Evolutionary conservation across 2,113 vertebrate species (phyloP).

Genomic region (Globicephala melas): DNA sequence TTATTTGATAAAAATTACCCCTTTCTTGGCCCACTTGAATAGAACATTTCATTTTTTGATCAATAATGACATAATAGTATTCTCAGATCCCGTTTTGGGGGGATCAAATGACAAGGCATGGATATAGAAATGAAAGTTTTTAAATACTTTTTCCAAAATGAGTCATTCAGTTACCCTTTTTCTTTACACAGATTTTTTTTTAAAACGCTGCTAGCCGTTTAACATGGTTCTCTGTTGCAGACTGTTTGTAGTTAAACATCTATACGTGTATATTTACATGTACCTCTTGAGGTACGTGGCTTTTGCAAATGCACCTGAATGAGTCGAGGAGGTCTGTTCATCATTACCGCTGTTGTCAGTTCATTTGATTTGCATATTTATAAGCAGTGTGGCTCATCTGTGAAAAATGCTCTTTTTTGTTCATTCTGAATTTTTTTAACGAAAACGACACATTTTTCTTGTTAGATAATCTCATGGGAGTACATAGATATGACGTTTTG

Average conservation of each 20-base stretch:
- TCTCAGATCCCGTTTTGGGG: not conserved
- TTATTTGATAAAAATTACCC: slow-evolving; percentile 27
- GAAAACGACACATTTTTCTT: not conserved
- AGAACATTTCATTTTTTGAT: slow-evolving; percentile 10
- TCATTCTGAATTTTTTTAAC: not conserved
- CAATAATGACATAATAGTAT: not conserved
- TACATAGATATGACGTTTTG: not conserved
- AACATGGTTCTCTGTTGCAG: not conserved
- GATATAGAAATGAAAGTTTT: not conserved
- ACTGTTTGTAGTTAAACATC: not conserved
- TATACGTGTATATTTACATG: not conserved
- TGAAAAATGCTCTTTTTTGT: not conserved
- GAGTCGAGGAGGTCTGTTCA: not conserved
- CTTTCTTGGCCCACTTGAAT: not conserved
- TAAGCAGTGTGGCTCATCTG: not conserved
- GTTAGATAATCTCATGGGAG: not conserved
- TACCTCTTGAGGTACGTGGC: not conserved
- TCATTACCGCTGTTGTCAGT: not conserved
- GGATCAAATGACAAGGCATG: not conserved
- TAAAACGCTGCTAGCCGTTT: not conserved
- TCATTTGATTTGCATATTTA: not conserved
- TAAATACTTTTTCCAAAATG: not conserved
- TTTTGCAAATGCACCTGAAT: not conserved
- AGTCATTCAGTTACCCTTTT: not conserved
- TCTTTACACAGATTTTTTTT: not conserved